These are phyloP conservation scores for Astreopora myriophthalma DNA, from an alignment of 64 coral and sea anemone species.

Conservation along the genomic window DNA sequence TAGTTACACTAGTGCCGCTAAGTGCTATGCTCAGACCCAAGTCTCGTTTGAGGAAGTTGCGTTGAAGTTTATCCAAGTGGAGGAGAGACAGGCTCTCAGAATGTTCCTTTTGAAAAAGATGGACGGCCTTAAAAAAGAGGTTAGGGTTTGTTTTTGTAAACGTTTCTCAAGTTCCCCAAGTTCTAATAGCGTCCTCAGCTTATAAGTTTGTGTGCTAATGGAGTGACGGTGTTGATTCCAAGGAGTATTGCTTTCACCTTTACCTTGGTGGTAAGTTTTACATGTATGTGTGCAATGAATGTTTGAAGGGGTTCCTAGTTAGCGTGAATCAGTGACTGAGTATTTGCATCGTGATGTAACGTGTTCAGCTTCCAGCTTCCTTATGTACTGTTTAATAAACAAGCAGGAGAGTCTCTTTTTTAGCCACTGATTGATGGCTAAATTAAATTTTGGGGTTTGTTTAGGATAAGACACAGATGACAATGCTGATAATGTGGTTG, in stretches of 20 bases:
- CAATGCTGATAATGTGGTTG: conserved; percentile 94
- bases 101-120: conserved; percentile 96
- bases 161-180: no score
- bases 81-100: conserved; percentile 82
- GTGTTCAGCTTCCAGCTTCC: no score
- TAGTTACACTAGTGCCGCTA: conserved; percentile 77
- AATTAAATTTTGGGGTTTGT: background rate
- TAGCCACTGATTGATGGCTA: background rate
- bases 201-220: no score
- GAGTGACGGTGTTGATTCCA: no score
- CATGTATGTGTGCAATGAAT: no score
- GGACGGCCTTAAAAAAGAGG: conserved; percentile 78
- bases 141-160: background rate
- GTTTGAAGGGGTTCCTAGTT: no score
- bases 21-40: conserved; percentile 92
- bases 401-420: background rate
- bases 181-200: no score
- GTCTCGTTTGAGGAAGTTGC: conserved; percentile 98
- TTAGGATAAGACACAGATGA: conserved; percentile 89
- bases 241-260: no score
- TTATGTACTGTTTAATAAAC: no score
- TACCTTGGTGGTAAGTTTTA: no score
- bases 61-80: conserved; percentile 86
- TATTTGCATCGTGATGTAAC: no score
- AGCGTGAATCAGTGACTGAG: no score